Evolutionary conservation across 2,888 invertebrate species (phyloP).

Genomic region (Norana najaformis): DNA sequence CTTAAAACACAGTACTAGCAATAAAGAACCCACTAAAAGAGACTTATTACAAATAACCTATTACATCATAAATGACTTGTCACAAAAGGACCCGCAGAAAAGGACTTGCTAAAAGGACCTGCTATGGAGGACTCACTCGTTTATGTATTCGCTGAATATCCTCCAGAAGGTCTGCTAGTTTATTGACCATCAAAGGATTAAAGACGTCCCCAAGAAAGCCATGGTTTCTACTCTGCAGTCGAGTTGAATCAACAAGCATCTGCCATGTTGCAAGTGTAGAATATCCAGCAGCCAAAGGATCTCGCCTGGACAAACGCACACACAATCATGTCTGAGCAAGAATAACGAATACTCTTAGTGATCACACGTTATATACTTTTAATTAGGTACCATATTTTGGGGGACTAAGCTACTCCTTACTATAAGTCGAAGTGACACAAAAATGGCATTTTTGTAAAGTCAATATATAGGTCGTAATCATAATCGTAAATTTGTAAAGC

Average conservation of each 20-base stretch:
- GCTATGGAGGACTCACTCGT: slow-evolving; percentile 61
- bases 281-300: slow-evolving; percentile 88
- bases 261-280: slow-evolving; percentile 90
- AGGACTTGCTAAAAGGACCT: background rate
- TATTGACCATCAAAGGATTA: slow-evolving; percentile 80
- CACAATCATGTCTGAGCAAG: background rate
- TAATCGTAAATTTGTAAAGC: too few species aligned
- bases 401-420: too few species aligned
- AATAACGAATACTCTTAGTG: background rate
- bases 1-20: background rate
- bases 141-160: slow-evolving; percentile 81
- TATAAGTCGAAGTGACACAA: too few species aligned
- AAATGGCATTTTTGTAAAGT: too few species aligned
- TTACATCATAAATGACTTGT: background rate
- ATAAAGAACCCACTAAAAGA: background rate
- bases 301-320: slow-evolving; percentile 64
- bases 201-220: slow-evolving; percentile 86
- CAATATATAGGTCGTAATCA: too few species aligned
- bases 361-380: too few species aligned
- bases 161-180: slow-evolving; percentile 83
- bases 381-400: too few species aligned
- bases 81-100: background rate
- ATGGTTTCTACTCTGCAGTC: slow-evolving; percentile 85
- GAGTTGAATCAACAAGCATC: slow-evolving; percentile 82
- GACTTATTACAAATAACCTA: background rate